Evolutionary conservation across 2,888 invertebrate genomes (phyloP).

Genomic region (Deilephila porcellus): DNA sequence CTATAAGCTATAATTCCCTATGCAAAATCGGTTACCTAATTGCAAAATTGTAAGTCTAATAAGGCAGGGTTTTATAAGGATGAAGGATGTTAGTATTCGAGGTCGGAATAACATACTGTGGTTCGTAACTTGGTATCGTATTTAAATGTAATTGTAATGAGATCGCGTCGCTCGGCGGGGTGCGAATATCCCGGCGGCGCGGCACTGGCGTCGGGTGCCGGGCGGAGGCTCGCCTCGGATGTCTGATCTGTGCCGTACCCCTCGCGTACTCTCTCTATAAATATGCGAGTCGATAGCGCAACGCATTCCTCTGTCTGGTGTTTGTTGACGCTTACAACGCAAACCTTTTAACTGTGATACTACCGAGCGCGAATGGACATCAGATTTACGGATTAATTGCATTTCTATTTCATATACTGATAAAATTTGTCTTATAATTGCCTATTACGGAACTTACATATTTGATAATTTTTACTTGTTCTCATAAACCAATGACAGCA

Average conservation of each 20-base stretch:
- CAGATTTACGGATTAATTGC: slow-evolving; percentile 22
- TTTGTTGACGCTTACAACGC: slow-evolving; percentile 49
- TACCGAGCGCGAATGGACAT: slow-evolving; percentile 36
- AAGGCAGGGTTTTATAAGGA: too few species aligned
- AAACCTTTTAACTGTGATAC: slow-evolving; percentile 46
- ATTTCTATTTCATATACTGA: not conserved
- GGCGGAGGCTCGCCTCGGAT: slow-evolving; percentile 35
- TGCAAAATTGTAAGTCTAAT: too few species aligned
- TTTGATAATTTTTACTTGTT: too few species aligned
- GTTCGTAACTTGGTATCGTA: not conserved
- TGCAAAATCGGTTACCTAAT: too few species aligned
- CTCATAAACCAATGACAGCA: too few species aligned
- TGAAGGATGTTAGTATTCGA: too few species aligned
- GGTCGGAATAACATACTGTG: too few species aligned
- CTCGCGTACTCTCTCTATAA: slow-evolving; percentile 56
- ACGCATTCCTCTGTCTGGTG: slow-evolving; percentile 55
- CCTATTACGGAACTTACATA: too few species aligned
- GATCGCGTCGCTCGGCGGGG: not conserved
- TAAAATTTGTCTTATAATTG: not conserved
- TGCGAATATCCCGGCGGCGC: not conserved
- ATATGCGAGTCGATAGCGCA: slow-evolving; percentile 68
- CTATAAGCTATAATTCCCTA: too few species aligned
- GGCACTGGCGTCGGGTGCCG: not conserved
- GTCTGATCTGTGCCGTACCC: slow-evolving; percentile 51
- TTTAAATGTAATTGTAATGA: not conserved